Conservation (phyloP, 1,140 invertebrate species). For the Chionoecetes opilio region DNA sequence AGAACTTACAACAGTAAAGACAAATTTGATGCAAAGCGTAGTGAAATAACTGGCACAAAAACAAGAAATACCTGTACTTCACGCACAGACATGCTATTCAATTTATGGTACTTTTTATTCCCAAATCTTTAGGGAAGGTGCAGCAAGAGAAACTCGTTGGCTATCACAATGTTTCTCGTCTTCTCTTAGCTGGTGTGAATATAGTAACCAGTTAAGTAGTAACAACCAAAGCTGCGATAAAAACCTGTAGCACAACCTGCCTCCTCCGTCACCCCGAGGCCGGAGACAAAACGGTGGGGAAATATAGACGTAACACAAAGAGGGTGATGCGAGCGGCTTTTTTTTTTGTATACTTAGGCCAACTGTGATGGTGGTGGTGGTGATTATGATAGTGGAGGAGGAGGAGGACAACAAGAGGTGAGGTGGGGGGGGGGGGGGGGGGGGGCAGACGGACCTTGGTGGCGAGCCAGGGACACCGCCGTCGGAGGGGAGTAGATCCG, state of each 20-base stretch:
- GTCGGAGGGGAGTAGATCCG: constrained; percentile 58
- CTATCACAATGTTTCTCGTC: neutral
- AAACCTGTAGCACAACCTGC: neutral
- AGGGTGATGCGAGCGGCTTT: neutral
- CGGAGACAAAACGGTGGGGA: neutral
- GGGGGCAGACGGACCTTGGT: too few relatives aligned
- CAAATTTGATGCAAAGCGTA: too few relatives aligned
- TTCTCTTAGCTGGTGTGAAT: neutral
- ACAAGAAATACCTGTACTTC: too few relatives aligned
- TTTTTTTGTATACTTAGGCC: neutral
- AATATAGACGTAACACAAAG: neutral
- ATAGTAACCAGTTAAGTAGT: neutral
- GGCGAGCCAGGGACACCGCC: neutral
- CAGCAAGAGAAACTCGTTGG: neutral
- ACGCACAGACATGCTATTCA: too few relatives aligned
- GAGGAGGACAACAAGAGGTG: neutral
- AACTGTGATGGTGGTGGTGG: neutral
- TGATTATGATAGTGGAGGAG: neutral
- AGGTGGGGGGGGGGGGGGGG: neutral
- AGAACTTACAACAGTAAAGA: too few relatives aligned
- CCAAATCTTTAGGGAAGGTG: too few relatives aligned
- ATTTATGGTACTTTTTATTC: too few relatives aligned
- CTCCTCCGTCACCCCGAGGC: neutral
- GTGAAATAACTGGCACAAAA: too few relatives aligned
- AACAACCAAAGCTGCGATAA: neutral